A percentile compares a stretch with the other conserved stretches of the same genome.
Conservation (phyloP, 1,140 invertebrate genomes). For the Varroa destructor region DNA sequence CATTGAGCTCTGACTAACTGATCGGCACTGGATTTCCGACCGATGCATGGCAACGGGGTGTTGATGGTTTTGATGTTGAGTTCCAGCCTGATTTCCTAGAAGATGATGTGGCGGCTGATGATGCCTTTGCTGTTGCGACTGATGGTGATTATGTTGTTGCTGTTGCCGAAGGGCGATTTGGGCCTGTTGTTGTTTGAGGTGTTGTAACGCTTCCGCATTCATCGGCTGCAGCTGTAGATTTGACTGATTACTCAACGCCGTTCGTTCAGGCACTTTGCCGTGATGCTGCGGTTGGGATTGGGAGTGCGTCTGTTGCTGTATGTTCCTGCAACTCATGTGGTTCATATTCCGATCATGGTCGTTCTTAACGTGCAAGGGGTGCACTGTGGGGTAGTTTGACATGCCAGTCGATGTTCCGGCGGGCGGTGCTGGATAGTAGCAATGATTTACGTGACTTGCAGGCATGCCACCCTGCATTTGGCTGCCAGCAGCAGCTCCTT, state of each 20-base stretch:
- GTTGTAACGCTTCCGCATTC: slow-evolving; percentile 14
- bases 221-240: slow-evolving; percentile 39
- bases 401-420: no score
- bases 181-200: neutral
- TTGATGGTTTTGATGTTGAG: slow-evolving; percentile 21
- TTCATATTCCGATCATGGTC: slow-evolving; percentile 18
- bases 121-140: slow-evolving; percentile 35
- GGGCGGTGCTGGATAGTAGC: no score
- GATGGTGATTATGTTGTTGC: slow-evolving; percentile 33
- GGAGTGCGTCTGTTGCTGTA: slow-evolving; percentile 32
- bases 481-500: slow-evolving; percentile 33
- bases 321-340: neutral
- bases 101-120: slow-evolving; percentile 10
- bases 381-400: no score
- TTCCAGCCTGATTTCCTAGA: neutral
- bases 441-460: no score
- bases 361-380: neutral
- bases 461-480: no score
- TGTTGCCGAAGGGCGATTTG: slow-evolving; percentile 31
- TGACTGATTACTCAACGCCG: no score
- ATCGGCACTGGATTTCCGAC: slow-evolving; percentile 33
- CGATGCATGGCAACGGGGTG: slow-evolving; percentile 30
- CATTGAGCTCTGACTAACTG: slow-evolving; percentile 45
- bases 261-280: slow-evolving; percentile 33
- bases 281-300: slow-evolving; percentile 39